These are phyloP conservation scores for Haliaeetus leucogaster DNA, from an alignment of 2,113 vertebrate genomes.

Conservation along the genomic window DNA sequence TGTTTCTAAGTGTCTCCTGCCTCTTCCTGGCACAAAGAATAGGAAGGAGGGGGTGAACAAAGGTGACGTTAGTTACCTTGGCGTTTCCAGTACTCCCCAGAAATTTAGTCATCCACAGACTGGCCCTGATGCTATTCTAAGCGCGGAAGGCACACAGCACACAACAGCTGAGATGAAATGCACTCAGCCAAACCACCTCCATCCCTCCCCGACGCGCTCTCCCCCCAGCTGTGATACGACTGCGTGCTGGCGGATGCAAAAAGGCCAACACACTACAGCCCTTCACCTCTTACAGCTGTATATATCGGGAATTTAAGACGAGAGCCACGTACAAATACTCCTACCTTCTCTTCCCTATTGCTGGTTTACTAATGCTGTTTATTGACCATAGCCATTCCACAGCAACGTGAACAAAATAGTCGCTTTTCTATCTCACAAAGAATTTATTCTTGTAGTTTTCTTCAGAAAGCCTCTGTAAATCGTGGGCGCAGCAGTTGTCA, in stretches of 20 bases:
- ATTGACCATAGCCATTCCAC: not conserved
- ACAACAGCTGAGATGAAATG: not conserved
- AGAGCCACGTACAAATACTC: rapidly evolving
- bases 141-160: rapidly evolving
- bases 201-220: not conserved
- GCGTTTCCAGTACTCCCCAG: not conserved
- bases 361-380: rapidly evolving
- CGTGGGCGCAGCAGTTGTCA: rapidly evolving
- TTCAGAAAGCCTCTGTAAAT: not conserved
- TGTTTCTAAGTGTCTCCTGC: not conserved
- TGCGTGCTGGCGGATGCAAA: not conserved
- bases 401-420: not conserved
- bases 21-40: not conserved
- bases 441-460: not conserved
- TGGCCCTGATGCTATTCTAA: not conserved
- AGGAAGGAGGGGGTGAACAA: not conserved
- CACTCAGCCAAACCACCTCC: not conserved
- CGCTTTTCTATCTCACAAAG: not conserved
- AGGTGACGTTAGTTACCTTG: not conserved
- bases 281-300: rapidly evolving
- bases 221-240: not conserved
- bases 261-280: rapidly evolving
- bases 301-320: not conserved
- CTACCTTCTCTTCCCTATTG: not conserved
- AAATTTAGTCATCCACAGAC: not conserved